Evolutionary conservation across 2,888 invertebrate species (phyloP).

Genomic region (Meandrusa payeni): DNA sequence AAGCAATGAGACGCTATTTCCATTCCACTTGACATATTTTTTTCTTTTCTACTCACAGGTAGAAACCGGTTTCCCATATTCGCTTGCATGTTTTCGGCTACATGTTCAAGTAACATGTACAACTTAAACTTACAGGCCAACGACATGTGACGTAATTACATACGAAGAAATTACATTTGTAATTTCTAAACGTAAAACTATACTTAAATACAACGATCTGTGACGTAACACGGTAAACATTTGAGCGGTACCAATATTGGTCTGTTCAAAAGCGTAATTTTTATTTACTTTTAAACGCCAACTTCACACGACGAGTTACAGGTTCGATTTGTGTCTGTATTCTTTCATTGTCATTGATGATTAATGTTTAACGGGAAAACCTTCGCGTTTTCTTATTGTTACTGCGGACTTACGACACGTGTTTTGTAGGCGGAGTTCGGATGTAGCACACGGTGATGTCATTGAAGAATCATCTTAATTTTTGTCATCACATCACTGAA

Average conservation of each 20-base stretch:
- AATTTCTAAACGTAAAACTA: too few relatives aligned
- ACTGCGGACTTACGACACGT: constrained; percentile 54
- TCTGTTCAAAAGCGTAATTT: neutral
- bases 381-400: constrained; percentile 27
- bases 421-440: constrained; percentile 66
- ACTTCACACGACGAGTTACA: neutral
- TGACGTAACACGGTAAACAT: constrained; percentile 12
- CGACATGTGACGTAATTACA: neutral
- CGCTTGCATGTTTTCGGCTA: constrained; percentile 21
- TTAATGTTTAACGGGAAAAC: constrained; percentile 23
- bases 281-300: constrained; percentile 3
- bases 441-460: constrained; percentile 69
- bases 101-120: constrained; percentile 14
- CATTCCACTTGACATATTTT: constrained; percentile 23
- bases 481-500: constrained; percentile 2
- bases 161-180: too few relatives aligned
- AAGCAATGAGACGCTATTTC: constrained; percentile 22
- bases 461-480: constrained; percentile 41
- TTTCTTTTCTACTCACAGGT: constrained; percentile 11
- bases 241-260: neutral
- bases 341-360: constrained; percentile 5
- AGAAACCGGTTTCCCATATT: constrained; percentile 22
- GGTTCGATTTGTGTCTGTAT: neutral
- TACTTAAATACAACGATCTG: neutral
- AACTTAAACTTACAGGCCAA: constrained; percentile 4